These are phyloP conservation scores for Drosophila bocqueti DNA, from an alignment of 1,140 invertebrate species.

Conservation along the genomic window DNA sequence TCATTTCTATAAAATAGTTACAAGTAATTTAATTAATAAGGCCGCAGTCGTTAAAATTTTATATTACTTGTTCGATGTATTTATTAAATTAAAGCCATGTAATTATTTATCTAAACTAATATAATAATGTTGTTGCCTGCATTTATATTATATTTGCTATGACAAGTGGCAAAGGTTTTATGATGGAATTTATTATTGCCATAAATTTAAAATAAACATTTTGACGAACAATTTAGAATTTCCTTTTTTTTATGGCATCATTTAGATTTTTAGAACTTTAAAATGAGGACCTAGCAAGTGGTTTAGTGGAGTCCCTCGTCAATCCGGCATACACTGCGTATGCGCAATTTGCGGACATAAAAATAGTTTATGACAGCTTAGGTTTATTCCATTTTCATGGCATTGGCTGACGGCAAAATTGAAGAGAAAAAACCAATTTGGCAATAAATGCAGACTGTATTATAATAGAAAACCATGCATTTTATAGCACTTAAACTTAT, in stretches of 20 bases:
- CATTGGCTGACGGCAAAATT: not conserved
- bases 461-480: not conserved
- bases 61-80: not conserved
- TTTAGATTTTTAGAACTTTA: conserved; percentile 1
- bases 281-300: conserved; percentile 3
- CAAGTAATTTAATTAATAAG: too few relatives aligned
- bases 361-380: conserved; percentile 22
- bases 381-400: conserved; percentile 5
- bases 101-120: not conserved
- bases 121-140: not conserved
- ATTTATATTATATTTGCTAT: not conserved
- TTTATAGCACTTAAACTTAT: not conserved
- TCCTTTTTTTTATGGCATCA: not conserved
- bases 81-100: not conserved
- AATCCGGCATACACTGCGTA: not conserved
- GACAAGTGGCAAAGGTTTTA: not conserved
- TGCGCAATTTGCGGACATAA: conserved; percentile 10
- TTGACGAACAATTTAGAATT: not conserved
- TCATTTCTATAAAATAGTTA: too few relatives aligned
- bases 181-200: not conserved
- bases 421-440: not conserved
- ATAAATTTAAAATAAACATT: not conserved
- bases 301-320: not conserved
- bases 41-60: not conserved
- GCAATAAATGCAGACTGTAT: not conserved